phyloP scores from a whole-genome alignment of 2,797 vertebrate genomes.

The Cyclopterus lumpus region DNA sequence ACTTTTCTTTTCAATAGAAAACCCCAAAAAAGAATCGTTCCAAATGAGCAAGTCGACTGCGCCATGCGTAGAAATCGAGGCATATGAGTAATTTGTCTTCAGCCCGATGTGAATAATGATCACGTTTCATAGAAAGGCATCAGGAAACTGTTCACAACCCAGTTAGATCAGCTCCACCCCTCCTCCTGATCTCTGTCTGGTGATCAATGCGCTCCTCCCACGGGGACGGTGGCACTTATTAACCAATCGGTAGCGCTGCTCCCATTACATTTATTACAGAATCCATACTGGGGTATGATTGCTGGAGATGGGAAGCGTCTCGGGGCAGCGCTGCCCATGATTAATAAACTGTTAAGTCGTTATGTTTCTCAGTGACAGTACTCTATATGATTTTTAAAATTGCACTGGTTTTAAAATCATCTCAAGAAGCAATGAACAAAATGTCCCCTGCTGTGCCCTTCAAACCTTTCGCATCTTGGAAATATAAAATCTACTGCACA shows the following conservation, averaged over 20 bases:
- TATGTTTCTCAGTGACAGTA: not conserved
- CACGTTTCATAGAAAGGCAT: not conserved
- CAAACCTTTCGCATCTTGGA: not conserved
- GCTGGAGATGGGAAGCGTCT: slow-evolving; percentile 39
- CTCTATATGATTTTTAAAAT: not conserved
- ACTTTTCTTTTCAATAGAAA: not conserved
- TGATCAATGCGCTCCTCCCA: slow-evolving; percentile 59
- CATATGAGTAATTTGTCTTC: not conserved
- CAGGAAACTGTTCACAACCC: not conserved
- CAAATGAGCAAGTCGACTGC: not conserved
- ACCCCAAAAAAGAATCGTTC: not conserved
- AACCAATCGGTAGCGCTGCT: slow-evolving; percentile 67
- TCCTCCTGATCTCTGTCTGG: not conserved
- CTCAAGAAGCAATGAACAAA: not conserved
- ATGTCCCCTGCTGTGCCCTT: too few relatives aligned
- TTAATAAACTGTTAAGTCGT: not conserved
- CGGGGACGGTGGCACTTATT: slow-evolving; percentile 58
- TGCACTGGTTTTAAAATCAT: not conserved
- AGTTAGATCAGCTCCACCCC: slow-evolving; percentile 1
- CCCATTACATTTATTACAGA: slow-evolving; percentile 61
- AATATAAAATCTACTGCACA: not conserved
- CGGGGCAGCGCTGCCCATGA: not conserved
- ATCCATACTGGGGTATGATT: slow-evolving; percentile 64
- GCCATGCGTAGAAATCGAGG: not conserved
- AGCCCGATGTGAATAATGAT: not conserved